Percentiles rank a stretch among this genome's conserved stretches.
These are phyloP conservation scores for Pseudomugil gertrudae DNA, from an alignment of 2,797 vertebrate genomes.

Conservation along the genomic window DNA sequence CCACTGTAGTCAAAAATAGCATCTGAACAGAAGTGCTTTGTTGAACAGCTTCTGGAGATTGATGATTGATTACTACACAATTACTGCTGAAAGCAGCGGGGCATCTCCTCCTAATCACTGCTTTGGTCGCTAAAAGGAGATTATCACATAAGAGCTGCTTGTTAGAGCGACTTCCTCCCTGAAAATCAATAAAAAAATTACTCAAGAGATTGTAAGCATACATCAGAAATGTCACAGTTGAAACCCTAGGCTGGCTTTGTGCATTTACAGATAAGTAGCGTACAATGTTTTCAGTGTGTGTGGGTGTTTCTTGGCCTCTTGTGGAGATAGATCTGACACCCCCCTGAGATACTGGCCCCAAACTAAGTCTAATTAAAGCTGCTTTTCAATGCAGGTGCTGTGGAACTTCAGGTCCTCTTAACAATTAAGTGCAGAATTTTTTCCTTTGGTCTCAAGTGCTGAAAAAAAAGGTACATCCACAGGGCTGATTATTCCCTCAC, in stretches of 20 bases:
- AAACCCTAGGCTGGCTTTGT: constrained; percentile 27
- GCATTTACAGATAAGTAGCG: constrained; percentile 35
- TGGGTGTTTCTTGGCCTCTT: constrained; percentile 40
- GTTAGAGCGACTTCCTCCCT: constrained; percentile 69
- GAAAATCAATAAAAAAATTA: constrained; percentile 73
- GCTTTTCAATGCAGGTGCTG: constrained; percentile 71
- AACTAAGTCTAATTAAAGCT: constrained; percentile 80
- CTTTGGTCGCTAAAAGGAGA: constrained; percentile 74
- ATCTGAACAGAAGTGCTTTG: constrained; percentile 53
- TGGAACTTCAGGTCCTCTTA: constrained; percentile 72
- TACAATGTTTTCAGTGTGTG: constrained; percentile 32
- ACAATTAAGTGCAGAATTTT: constrained; percentile 79
- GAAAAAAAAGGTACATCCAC: constrained; percentile 55
- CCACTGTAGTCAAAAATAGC: constrained; percentile 65
- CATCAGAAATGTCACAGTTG: constrained; percentile 45
- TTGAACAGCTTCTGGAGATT: constrained; percentile 68
- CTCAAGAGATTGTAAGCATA: constrained; percentile 55
- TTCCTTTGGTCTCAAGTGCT: constrained; percentile 52
- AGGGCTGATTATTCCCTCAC: constrained; percentile 59
- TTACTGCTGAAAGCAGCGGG: constrained; percentile 74
- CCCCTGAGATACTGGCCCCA: constrained; percentile 65
- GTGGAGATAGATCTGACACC: constrained; percentile 59
- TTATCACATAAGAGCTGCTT: constrained; percentile 72
- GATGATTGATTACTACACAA: constrained; percentile 80
- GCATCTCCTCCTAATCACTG: constrained; percentile 75